Evolutionary conservation across 2,113 vertebrate genomes (phyloP), one percentile per base, ranked within the genome.

Genomic region (Procavia capensis): DNA sequence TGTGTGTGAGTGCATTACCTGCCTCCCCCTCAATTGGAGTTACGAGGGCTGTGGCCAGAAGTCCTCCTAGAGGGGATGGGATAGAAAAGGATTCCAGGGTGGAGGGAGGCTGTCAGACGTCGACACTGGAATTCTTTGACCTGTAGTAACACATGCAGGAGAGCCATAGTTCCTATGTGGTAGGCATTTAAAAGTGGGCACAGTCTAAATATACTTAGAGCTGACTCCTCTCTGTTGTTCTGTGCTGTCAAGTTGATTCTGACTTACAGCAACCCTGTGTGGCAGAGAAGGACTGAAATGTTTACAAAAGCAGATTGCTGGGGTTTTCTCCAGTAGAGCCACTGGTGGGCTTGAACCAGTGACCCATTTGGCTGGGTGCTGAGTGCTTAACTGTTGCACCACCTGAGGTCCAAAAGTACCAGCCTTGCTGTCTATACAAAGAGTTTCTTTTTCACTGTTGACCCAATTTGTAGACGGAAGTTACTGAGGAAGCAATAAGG

Each of bases 61-160:
- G 36, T 25, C 43, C 36, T 41, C 25, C 50, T 64, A 4, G 14
- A 19, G 36, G 29, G 11, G n/a, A 22, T 19, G 76, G 39, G 29
- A 7, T 74, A 3, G 25, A 31, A 47, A 47, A 76, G 19, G n/a
- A 36, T 41, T 9, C 47, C 17, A 34, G 59, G 70, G n/a, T 43
- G 19, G 14, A 31, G 16, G 66, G 13, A 8, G 29, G 70, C 68
- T 68, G 47, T 19, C 0, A n/a, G 54, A 20, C 25, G 20, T 20
- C 6, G 72, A 41, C n/a, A 4, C 20, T 20, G 39, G 34, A 31
- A 34, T 70, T 20, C n/a, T 50, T 24, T n/a, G 61, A 16, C 20
- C 50, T 22, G 0, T 3, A 39, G 27, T 39, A 9, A 34, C n/a
- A 20, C 13, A 0, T 2, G 14, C 22, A 27, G 9, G 3, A n/a